Evolutionary conservation across 1,140 invertebrate genomes (phyloP).

Genomic region (Apocrypta bakeri): DNA sequence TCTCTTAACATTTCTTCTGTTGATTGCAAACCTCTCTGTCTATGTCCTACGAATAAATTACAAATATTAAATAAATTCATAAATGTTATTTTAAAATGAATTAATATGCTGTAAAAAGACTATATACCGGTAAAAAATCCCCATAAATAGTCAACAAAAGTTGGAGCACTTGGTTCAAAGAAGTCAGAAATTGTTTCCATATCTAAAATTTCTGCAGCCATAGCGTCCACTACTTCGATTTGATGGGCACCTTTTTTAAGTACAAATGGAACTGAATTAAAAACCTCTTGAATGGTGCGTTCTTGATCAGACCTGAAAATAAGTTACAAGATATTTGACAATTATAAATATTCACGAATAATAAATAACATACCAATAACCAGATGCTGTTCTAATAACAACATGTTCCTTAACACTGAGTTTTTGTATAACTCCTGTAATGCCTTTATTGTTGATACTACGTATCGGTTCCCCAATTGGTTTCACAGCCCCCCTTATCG

Average conservation of each 20-base stretch:
- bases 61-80: background rate
- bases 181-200: conserved; percentile 85
- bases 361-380: conserved; percentile 79
- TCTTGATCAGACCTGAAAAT: conserved; percentile 80
- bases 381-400: conserved; percentile 82
- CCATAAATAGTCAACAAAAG: conserved; percentile 85
- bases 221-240: conserved; percentile 83
- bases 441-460: conserved; percentile 80
- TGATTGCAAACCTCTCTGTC: conserved; percentile 84
- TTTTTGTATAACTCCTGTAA: conserved; percentile 83
- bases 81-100: background rate
- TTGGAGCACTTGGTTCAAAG: conserved; percentile 82
- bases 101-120: background rate
- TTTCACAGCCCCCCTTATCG: conserved; percentile 82
- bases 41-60: conserved; percentile 70
- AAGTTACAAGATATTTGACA: background rate
- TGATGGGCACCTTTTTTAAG: conserved; percentile 77
- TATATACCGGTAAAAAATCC: conserved; percentile 81
- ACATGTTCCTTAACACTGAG: conserved; percentile 85
- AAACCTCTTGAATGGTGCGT: conserved; percentile 82
- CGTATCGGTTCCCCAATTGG: conserved; percentile 82
- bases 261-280: conserved; percentile 84
- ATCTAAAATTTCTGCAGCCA: conserved; percentile 84
- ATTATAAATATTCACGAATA: background rate
- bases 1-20: conserved; percentile 87